Conservation (phyloP, 2,888 invertebrate species). For the Drosophila austrosaltans region DNA sequence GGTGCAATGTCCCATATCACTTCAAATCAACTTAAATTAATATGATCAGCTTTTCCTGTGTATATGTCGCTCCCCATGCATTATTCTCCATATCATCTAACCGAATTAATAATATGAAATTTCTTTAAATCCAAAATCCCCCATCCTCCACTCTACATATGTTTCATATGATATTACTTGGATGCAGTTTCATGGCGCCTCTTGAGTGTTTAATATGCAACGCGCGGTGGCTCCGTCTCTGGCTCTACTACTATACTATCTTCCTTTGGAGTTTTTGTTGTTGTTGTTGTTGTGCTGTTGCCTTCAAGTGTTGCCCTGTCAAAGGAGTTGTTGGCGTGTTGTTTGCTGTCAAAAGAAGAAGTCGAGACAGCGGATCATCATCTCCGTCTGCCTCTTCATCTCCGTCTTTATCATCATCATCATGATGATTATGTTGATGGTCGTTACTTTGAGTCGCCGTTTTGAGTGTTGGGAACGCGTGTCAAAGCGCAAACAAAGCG, state of each 20-base stretch:
- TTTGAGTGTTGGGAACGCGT: constrained; percentile 63
- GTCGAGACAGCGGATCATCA: constrained; percentile 28
- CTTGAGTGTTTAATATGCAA: constrained; percentile 69
- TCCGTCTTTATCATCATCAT: constrained; percentile 15
- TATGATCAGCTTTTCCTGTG: background rate
- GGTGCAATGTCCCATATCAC: background rate
- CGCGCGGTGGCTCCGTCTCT: constrained; percentile 21
- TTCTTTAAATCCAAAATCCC: constrained; percentile 12
- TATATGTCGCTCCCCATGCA: background rate
- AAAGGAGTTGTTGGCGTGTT: constrained; percentile 33
- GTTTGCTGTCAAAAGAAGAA: constrained; percentile 41
- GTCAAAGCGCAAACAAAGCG: constrained; percentile 65
- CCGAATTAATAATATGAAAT: constrained; percentile 28
- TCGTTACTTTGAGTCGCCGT: constrained; percentile 54
- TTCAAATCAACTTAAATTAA: background rate
- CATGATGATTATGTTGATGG: constrained; percentile 4
- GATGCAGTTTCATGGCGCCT: constrained; percentile 51
- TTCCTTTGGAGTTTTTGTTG: constrained; percentile 1
- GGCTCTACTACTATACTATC: background rate
- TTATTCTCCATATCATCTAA: constrained; percentile 12
- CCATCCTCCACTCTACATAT: constrained; percentile 3
- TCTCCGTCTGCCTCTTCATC: constrained; percentile 26
- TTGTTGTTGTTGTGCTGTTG: constrained; percentile 1
- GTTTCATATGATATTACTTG: constrained; percentile 23
- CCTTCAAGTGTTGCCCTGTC: constrained; percentile 28